A percentile compares a stretch with the other conserved stretches of the same genome.
Evolutionary conservation across 2,113 vertebrate genomes (phyloP).

Genomic region (Euleptes europaea): DNA sequence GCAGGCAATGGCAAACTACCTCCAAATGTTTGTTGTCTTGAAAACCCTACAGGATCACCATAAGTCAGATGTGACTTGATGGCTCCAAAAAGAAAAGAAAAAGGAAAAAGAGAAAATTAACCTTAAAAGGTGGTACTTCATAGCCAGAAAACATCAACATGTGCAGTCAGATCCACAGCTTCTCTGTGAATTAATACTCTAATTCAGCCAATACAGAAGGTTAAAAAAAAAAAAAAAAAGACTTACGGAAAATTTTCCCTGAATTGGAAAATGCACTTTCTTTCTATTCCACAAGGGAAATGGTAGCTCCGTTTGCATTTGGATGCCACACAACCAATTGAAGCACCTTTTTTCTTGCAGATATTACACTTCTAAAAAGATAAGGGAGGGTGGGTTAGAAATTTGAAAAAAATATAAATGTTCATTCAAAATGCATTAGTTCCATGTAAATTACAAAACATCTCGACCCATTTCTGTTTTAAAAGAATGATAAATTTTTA

Average conservation of each 20-base stretch:
- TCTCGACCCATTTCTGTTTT: background rate
- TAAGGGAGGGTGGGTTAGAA: too few relatives aligned
- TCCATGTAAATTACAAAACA: background rate
- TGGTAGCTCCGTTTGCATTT: slow-evolving; percentile 89
- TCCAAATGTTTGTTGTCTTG: too few relatives aligned
- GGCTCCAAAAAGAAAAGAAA: too few relatives aligned
- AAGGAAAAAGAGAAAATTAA: too few relatives aligned
- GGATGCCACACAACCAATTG: slow-evolving; percentile 86
- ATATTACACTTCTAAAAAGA: slow-evolving; percentile 79
- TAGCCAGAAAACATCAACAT: too few relatives aligned
- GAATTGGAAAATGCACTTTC: slow-evolving; percentile 90
- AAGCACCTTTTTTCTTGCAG: slow-evolving; percentile 90
- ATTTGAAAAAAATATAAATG: too few relatives aligned
- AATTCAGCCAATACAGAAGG: background rate
- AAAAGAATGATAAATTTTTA: background rate
- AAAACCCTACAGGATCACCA: too few relatives aligned
- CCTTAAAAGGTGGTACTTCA: too few relatives aligned
- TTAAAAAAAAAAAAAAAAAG: background rate
- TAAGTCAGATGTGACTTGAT: too few relatives aligned
- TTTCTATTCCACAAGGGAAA: slow-evolving; percentile 87
- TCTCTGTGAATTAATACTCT: too few relatives aligned
- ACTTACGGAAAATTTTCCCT: slow-evolving; percentile 89
- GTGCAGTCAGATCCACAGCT: too few relatives aligned
- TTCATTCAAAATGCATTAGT: background rate
- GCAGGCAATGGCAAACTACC: too few relatives aligned